Evolutionary conservation across 2,113 vertebrate species (phyloP).

Genomic region (Sprattus sprattus): DNA sequence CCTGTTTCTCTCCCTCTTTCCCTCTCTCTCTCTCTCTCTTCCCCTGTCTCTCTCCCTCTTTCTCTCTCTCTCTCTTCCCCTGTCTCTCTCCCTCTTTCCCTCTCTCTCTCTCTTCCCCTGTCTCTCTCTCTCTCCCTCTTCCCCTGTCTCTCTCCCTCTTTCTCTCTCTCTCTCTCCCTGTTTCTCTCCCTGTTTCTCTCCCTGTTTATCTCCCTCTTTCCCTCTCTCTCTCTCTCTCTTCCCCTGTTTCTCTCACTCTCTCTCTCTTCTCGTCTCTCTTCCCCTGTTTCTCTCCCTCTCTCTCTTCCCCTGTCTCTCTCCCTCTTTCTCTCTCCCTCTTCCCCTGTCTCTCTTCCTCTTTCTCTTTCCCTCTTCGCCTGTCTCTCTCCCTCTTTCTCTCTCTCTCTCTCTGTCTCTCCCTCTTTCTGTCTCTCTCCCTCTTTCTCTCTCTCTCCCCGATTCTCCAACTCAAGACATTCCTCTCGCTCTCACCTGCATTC

Average conservation of each 20-base stretch:
- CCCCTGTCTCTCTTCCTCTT: too few relatives aligned
- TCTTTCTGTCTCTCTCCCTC: too few relatives aligned
- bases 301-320: too few relatives aligned
- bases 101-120: not conserved
- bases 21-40: too few relatives aligned
- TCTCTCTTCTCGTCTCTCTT: not conserved
- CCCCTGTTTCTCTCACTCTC: not conserved
- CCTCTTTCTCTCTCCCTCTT: not conserved
- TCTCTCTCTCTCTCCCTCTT: too few relatives aligned
- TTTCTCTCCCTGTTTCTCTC: too few relatives aligned
- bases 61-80: not conserved
- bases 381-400: too few relatives aligned
- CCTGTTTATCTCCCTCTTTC: not conserved
- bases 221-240: not conserved
- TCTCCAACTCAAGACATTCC: not conserved
- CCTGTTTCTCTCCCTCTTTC: too few relatives aligned
- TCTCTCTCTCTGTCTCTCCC: too few relatives aligned
- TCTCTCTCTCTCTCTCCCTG: not conserved
- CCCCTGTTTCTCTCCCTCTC: not conserved
- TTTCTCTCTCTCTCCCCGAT: not conserved
- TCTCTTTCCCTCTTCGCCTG: too few relatives aligned
- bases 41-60: too few relatives aligned
- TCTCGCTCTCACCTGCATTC: not conserved
- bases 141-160: too few relatives aligned
- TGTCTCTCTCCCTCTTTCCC: not conserved